Evolutionary conservation across 2,888 invertebrate species (phyloP), one percentile per base, ranked within the genome.

Genomic region (Lapara coniferarum): DNA sequence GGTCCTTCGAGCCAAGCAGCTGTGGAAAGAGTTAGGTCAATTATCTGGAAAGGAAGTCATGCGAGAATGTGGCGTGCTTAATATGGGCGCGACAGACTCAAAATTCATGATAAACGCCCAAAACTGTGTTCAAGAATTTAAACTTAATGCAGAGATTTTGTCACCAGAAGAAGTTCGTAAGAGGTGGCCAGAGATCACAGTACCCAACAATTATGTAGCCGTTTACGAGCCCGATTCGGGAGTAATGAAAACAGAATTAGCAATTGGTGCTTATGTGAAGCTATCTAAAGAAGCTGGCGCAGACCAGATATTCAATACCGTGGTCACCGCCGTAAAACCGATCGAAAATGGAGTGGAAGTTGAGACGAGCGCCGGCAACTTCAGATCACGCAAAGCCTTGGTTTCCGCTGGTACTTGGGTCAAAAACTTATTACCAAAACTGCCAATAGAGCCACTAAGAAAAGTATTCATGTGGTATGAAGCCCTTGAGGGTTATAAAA

Each of bases 381-480:
- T 68, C 55, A 16, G n/a, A 30, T 52, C 66, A 10, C 63, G 51
- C 10, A 70, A 68, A 57, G 63, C 66, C 0, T 53, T 68, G 12
- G n/a, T 70, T 0, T 68, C 70, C 14, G 46, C 66, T 6, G 70
- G 70, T 25, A 70, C 68, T 16, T 70, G 70, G 70, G 68, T 68
- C 12, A 70, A 56, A 44, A n/a, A 66, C 7, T 44, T 70, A n/a
- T 14, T 68, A 10, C 68, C 70, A 12, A 51, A 68, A 49, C 13
- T 70, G 13, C 70, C 70, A 5, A 44, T 70, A 66, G 8, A 53
- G n/a, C 68, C 70, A 16, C 0, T 70, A 37, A 13, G 70, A 13
- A 70, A 70, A 37, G 19, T 66, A 10, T 68, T 70, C 13, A 57
- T 68, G 16, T 68, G 68, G 66, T 55, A 70, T 51, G 14, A 51